Evolutionary conservation across 2,888 invertebrate species (phyloP).

Genomic region (Lithodes maja): DNA sequence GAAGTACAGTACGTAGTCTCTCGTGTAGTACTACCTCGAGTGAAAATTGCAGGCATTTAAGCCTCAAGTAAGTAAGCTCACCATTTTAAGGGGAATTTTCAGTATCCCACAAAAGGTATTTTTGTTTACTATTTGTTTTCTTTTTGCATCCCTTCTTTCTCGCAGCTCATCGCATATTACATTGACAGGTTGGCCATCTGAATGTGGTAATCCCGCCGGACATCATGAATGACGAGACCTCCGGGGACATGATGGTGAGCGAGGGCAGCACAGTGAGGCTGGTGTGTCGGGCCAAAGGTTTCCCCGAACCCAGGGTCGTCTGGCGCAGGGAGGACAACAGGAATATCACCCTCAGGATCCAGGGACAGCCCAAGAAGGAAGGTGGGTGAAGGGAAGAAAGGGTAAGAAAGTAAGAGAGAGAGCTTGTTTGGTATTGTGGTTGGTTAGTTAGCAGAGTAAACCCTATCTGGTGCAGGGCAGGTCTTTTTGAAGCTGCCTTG

Average conservation of each 20-base stretch:
- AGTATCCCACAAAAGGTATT: too few relatives aligned
- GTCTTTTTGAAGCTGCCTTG: too few relatives aligned
- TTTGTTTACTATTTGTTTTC: too few relatives aligned
- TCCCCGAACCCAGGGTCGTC: constrained; percentile 88
- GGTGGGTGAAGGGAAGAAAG: constrained; percentile 26
- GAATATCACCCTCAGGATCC: constrained; percentile 77
- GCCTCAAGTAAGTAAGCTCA: too few relatives aligned
- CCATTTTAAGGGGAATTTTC: too few relatives aligned
- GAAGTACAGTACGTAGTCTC: too few relatives aligned
- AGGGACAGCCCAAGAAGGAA: constrained; percentile 71
- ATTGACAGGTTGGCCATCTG: constrained; percentile 84
- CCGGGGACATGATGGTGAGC: constrained; percentile 90
- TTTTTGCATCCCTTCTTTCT: too few relatives aligned
- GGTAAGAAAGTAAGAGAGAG: background rate
- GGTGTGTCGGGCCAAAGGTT: constrained; percentile 89
- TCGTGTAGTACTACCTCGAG: too few relatives aligned
- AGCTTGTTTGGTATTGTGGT: background rate
- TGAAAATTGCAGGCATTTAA: too few relatives aligned
- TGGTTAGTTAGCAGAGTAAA: too few relatives aligned
- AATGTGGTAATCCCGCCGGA: constrained; percentile 93
- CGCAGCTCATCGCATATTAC: too few relatives aligned
- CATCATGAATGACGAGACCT: constrained; percentile 90
- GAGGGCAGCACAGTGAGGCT: constrained; percentile 92
- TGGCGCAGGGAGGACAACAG: constrained; percentile 90
- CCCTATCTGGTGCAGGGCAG: too few relatives aligned